A percentile compares a stretch with the other conserved stretches of the same genome.
Conservation (phyloP, 2,113 vertebrate genomes). For the Cnemophilus loriae region DNA sequence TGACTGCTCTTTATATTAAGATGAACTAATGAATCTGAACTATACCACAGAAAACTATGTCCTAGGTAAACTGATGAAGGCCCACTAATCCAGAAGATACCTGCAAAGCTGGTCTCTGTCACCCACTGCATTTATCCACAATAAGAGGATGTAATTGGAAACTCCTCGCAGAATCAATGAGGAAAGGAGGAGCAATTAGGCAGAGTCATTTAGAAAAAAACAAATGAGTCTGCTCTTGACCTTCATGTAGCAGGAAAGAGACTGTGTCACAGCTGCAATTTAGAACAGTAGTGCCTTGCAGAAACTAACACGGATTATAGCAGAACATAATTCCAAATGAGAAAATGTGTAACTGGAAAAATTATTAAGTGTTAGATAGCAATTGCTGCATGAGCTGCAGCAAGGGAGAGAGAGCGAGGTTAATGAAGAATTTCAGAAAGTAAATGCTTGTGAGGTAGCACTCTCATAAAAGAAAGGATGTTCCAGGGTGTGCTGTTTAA, state of each 20-base stretch:
- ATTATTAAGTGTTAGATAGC: neutral
- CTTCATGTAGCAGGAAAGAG: slow-evolving; percentile 35
- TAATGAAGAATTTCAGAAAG: neutral
- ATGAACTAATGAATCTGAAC: neutral
- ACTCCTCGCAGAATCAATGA: slow-evolving; percentile 27
- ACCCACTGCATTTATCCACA: neutral
- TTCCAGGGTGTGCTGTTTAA: neutral
- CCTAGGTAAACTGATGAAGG: neutral
- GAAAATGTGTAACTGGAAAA: neutral
- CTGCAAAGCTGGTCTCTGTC: neutral
- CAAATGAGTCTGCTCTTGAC: neutral
- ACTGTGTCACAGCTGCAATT: neutral
- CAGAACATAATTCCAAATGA: neutral
- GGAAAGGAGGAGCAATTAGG: slow-evolving; percentile 29
- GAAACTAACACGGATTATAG: neutral
- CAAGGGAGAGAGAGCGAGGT: neutral
- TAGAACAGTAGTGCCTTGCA: neutral
- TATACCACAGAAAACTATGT: neutral
- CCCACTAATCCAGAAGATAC: neutral
- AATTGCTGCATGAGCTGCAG: neutral
- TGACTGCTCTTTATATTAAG: neutral
- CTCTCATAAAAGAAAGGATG: neutral
- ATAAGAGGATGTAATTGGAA: slow-evolving; percentile 19
- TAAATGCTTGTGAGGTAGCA: neutral
- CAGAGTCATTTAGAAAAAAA: neutral